Conservation (phyloP, 2,113 vertebrate species). For the Fregata magnificens region DNA sequence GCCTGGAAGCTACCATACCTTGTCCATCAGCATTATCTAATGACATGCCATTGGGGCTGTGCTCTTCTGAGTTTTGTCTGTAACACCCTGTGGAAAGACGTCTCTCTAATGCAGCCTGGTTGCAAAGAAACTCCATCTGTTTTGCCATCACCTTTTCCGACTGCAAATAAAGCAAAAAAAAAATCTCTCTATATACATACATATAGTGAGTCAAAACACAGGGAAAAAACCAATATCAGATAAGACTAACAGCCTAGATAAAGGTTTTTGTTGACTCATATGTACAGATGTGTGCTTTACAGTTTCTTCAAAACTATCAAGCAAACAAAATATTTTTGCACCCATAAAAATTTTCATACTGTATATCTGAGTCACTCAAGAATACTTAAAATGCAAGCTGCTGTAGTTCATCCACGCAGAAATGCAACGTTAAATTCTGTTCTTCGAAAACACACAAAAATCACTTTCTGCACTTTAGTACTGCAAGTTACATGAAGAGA, state of each 20-base stretch:
- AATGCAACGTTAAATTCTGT: not conserved
- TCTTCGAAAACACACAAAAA: not conserved
- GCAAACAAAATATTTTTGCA: conserved; percentile 70
- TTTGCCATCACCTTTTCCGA: conserved; percentile 89
- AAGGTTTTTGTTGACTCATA: conserved; percentile 60
- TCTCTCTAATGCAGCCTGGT: conserved; percentile 87
- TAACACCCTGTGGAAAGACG: conserved; percentile 82
- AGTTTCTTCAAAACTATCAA: conserved; percentile 43
- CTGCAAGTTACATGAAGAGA: not conserved
- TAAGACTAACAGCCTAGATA: conserved; percentile 46
- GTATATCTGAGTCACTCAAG: conserved; percentile 30
- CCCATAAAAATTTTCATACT: conserved; percentile 52
- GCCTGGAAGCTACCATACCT: conserved; percentile 69
- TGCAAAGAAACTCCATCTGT: conserved; percentile 94
- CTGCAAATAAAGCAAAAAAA: conserved; percentile 75
- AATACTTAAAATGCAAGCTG: conserved; percentile 30
- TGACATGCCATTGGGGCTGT: conserved; percentile 80
- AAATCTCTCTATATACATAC: not conserved
- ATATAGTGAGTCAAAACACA: conserved; percentile 17
- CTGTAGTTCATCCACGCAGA: not conserved
- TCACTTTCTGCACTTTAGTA: not conserved
- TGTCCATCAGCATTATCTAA: conserved; percentile 77
- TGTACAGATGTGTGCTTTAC: conserved; percentile 63
- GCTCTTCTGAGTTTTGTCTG: conserved; percentile 82
- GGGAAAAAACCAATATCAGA: not conserved